Evolutionary conservation across 2,797 vertebrate species (phyloP).

Genomic region (Sebastes itinus): DNA sequence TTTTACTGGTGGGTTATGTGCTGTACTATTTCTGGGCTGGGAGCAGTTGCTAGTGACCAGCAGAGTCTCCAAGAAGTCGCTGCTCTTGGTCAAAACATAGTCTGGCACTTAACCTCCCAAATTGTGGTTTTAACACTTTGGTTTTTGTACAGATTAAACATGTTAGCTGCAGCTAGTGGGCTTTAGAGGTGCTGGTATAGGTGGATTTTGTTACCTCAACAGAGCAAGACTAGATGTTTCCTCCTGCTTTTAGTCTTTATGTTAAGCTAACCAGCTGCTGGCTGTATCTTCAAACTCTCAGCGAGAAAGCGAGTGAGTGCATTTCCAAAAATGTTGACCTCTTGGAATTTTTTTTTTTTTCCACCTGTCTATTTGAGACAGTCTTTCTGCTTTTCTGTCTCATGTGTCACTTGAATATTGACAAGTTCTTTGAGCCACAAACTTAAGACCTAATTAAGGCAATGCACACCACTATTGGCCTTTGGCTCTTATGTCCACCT

Average conservation of each 20-base stretch:
- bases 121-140: too few species aligned
- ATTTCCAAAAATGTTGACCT: background rate
- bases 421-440: conserved; percentile 30
- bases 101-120: background rate
- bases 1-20: too few species aligned
- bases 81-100: too few species aligned
- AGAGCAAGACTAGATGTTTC: background rate
- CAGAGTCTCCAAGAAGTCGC: too few species aligned
- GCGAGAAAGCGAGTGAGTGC: background rate
- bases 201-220: background rate
- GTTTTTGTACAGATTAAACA: background rate
- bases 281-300: background rate
- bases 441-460: conserved; percentile 36
- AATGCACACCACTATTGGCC: background rate
- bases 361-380: background rate
- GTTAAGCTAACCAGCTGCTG: background rate
- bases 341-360: background rate
- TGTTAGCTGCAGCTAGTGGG: background rate
- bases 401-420: conserved; percentile 63
- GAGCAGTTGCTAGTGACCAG: background rate
- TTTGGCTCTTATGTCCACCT: conserved; percentile 9
- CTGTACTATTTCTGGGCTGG: too few species aligned
- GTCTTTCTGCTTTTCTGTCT: conserved; percentile 11
- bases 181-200: background rate
- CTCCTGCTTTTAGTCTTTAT: background rate